Percentiles rank a stretch among this genome's conserved stretches.
phyloP scores from a whole-genome alignment of 2,888 invertebrate species.

The Drosophila colorata region DNA sequence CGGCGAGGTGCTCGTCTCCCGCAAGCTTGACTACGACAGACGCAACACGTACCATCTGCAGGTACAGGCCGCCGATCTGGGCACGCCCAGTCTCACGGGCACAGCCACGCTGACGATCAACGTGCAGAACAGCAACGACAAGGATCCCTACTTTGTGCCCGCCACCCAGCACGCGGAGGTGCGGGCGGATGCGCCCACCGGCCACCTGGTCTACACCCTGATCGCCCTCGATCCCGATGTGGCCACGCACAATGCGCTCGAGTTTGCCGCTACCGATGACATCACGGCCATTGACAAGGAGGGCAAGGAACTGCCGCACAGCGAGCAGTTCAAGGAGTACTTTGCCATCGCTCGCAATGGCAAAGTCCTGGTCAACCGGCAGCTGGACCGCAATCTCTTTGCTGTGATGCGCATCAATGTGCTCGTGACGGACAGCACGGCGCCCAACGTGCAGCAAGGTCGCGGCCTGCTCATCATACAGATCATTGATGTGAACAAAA shows the following conservation, averaged over 20 bases:
- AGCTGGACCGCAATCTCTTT: slow-evolving; percentile 84
- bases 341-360: slow-evolving; percentile 88
- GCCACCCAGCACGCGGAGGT: slow-evolving; percentile 86
- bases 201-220: slow-evolving; percentile 90
- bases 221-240: slow-evolving; percentile 93
- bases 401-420: slow-evolving; percentile 91
- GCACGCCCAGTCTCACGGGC: slow-evolving; percentile 92
- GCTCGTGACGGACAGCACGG: slow-evolving; percentile 91
- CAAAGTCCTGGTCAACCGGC: slow-evolving; percentile 85
- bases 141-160: slow-evolving; percentile 84
- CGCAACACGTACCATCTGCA: slow-evolving; percentile 92
- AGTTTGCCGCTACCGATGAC: slow-evolving; percentile 87
- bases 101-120: slow-evolving; percentile 92
- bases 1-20: slow-evolving; percentile 91
- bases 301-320: slow-evolving; percentile 89
- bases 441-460: slow-evolving; percentile 92
- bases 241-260: slow-evolving; percentile 88
- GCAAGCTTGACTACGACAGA: slow-evolving; percentile 93
- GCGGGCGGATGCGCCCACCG: slow-evolving; percentile 91
- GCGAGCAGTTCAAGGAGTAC: slow-evolving; percentile 87
- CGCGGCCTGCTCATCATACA: slow-evolving; percentile 88
- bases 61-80: slow-evolving; percentile 92
- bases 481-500: slow-evolving; percentile 90
- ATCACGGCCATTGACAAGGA: slow-evolving; percentile 93
- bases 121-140: slow-evolving; percentile 95